Conservation (phyloP, 2,888 invertebrate genomes). For the Leptodirus hochenwartii region DNA sequence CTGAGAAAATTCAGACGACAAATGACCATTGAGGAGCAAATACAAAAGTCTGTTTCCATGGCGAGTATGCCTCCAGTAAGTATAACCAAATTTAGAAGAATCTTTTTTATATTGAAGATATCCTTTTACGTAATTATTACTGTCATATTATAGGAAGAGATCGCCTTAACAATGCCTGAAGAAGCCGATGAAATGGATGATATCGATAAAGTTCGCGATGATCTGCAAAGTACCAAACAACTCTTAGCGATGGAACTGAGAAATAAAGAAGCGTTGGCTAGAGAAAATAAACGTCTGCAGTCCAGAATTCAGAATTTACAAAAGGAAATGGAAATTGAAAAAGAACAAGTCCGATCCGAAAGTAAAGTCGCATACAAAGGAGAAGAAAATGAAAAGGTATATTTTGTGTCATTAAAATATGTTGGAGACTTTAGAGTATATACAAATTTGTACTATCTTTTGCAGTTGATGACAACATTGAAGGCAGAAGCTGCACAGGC, state of each 20-base stretch:
- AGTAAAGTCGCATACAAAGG: constrained; percentile 11
- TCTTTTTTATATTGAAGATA: no score
- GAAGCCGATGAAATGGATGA: constrained; percentile 79
- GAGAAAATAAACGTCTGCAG: constrained; percentile 70
- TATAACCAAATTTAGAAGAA: constrained; percentile 5
- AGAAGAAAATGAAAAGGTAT: constrained; percentile 23
- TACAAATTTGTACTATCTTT: neutral
- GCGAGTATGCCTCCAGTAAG: constrained; percentile 33
- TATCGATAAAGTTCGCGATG: constrained; percentile 78
- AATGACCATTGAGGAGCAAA: constrained; percentile 79
- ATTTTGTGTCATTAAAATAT: neutral
- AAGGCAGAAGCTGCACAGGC: constrained; percentile 61
- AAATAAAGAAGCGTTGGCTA: constrained; percentile 59
- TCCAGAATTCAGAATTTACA: constrained; percentile 65
- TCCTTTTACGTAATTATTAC: no score
- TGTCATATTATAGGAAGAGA: constrained; percentile 20
- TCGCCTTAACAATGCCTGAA: constrained; percentile 17
- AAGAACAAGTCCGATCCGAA: constrained; percentile 21
- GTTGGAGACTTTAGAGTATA: neutral
- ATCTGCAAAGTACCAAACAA: constrained; percentile 82
- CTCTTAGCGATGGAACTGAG: constrained; percentile 69
- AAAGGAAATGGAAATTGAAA: constrained; percentile 60
- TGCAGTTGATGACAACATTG: constrained; percentile 39
- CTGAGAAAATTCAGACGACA: constrained; percentile 74
- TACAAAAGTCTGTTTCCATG: constrained; percentile 64